Percentiles rank a stretch among this genome's conserved stretches.
Evolutionary conservation across 2,797 vertebrate genomes (phyloP).

Genomic region (Micropoecilia bifurca): DNA sequence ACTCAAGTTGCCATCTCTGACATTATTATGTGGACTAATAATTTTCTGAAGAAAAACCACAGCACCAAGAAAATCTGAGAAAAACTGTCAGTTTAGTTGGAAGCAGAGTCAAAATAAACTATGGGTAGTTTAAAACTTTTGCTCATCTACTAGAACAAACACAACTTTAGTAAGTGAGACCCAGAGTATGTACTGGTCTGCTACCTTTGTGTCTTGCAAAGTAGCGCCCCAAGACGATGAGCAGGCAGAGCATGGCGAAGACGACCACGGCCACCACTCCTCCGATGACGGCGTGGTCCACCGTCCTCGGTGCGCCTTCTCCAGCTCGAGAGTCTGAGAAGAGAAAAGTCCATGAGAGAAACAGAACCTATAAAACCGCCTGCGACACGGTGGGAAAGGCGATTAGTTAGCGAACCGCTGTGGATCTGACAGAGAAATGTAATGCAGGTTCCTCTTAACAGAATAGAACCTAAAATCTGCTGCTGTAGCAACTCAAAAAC

Average conservation of each 20-base stretch:
- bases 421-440: slow-evolving; percentile 15
- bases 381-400: neutral
- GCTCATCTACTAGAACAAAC: neutral
- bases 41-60: neutral
- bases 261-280: slow-evolving; percentile 98
- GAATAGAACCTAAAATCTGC: neutral
- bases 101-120: neutral
- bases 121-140: neutral
- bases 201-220: slow-evolving; percentile 99
- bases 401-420: slow-evolving; percentile 4
- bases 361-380: slow-evolving; percentile 8
- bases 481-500: slow-evolving; percentile 2
- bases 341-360: slow-evolving; percentile 14
- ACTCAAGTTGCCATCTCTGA: neutral
- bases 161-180: neutral
- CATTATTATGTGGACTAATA: neutral
- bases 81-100: neutral
- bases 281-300: slow-evolving; percentile 97
- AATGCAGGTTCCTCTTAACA: slow-evolving; percentile 11
- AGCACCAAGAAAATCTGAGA: neutral
- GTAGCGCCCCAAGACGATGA: slow-evolving; percentile 97
- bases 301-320: slow-evolving; percentile 89
- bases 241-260: slow-evolving; percentile 97
- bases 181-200: neutral
- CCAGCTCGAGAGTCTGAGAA: slow-evolving; percentile 94